These are phyloP conservation scores for Neoniphon sammara DNA, from an alignment of 2,797 vertebrate species.

Conservation along the genomic window DNA sequence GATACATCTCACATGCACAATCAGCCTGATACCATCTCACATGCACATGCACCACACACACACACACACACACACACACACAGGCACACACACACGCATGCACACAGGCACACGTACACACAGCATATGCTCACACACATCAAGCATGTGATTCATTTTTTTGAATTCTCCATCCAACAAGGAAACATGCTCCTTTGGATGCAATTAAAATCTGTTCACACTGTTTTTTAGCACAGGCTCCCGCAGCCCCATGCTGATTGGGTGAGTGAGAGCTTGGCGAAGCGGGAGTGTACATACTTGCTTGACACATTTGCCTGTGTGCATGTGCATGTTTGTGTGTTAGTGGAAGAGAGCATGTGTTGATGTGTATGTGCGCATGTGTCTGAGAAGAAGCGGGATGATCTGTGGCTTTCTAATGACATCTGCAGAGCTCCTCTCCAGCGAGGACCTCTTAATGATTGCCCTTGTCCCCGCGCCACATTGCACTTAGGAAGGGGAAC, in stretches of 20 bases:
- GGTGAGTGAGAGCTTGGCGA: background rate
- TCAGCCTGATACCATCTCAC: too few species aligned
- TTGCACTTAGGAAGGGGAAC: constrained; percentile 53
- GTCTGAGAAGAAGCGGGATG: constrained; percentile 47
- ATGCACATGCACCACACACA: too few species aligned
- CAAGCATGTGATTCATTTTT: too few species aligned
- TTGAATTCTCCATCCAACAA: too few species aligned
- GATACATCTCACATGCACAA: too few species aligned
- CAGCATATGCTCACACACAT: background rate
- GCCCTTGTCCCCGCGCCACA: constrained; percentile 51
- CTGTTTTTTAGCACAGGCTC: background rate
- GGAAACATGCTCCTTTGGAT: too few species aligned
- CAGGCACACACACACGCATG: background rate
- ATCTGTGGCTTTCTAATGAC: constrained; percentile 58
- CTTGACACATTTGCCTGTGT: constrained; percentile 7
- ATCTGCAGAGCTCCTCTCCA: constrained; percentile 62
- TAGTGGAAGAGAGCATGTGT: constrained; percentile 13
- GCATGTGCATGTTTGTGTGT: constrained; percentile 9
- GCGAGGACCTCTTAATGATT: constrained; percentile 62
- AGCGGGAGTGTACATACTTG: background rate
- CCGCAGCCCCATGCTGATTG: background rate
- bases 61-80: constrained; percentile 10
- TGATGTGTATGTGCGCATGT: constrained; percentile 58
- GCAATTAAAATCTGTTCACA: background rate
- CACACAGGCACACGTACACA: background rate